These are phyloP conservation scores for Hephaestus fuliginosus DNA, from an alignment of 2,797 vertebrate species.

Conservation along the genomic window DNA sequence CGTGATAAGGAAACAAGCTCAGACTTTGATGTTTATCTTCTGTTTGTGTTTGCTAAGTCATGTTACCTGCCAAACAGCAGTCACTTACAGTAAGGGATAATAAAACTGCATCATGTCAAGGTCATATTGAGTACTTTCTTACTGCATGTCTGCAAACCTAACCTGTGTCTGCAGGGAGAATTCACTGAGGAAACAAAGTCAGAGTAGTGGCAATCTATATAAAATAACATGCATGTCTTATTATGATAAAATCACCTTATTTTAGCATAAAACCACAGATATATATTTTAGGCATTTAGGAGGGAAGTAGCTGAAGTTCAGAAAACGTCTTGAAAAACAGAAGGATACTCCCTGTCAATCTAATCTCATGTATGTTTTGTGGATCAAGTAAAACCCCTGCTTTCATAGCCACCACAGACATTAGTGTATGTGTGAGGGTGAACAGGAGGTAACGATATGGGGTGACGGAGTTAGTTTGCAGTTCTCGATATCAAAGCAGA, in stretches of 20 bases:
- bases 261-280: too few relatives aligned
- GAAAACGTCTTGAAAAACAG: background rate
- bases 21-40: constrained; percentile 1
- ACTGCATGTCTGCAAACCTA: background rate
- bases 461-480: constrained; percentile 9
- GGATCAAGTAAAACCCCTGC: too few relatives aligned
- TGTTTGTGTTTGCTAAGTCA: constrained; percentile 13
- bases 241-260: too few relatives aligned
- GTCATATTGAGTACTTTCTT: background rate
- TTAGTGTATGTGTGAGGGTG: background rate
- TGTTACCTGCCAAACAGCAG: constrained; percentile 7
- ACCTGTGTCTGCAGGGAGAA: background rate
- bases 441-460: constrained; percentile 1
- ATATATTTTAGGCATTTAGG: too few relatives aligned
- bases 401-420: background rate
- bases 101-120: background rate
- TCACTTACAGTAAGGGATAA: background rate
- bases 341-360: background rate
- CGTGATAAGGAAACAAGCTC: background rate
- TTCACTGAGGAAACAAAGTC: background rate
- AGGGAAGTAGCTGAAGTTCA: background rate
- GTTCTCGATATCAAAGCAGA: constrained; percentile 6
- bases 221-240: background rate
- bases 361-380: too few relatives aligned
- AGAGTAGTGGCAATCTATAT: background rate